Percentiles rank a stretch among this genome's conserved stretches.
phyloP scores from a whole-genome alignment of 2,113 vertebrate species.

The Platycercus adscitus region DNA sequence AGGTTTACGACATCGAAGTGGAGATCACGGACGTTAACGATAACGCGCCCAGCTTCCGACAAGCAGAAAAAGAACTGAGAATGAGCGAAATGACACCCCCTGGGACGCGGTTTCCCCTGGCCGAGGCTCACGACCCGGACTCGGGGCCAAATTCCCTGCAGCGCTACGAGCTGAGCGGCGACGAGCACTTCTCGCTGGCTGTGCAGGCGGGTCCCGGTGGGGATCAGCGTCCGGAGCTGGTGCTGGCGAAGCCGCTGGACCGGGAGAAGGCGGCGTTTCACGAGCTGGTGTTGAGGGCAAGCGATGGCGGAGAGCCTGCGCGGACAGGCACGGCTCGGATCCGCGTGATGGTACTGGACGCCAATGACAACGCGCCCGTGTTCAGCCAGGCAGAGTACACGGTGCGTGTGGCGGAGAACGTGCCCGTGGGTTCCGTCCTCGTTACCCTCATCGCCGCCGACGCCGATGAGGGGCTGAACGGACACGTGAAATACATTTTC shows the following conservation, averaged over 20 bases:
- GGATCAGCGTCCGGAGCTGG: conserved; percentile 77
- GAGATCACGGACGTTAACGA: not conserved
- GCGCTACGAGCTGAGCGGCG: not conserved
- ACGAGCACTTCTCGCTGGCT: not conserved
- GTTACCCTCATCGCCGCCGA: rapidly evolving
- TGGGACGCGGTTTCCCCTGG: not conserved
- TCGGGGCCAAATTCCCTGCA: rapidly evolving
- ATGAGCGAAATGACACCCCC: not conserved
- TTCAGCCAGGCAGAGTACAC: not conserved
- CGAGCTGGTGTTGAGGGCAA: conserved; percentile 76
- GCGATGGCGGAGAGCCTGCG: not conserved
- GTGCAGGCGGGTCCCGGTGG: conserved; percentile 54
- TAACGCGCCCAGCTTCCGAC: rapidly evolving
- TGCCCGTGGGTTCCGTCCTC: rapidly evolving
- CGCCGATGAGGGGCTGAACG: not conserved
- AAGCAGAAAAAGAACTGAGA: rapidly evolving
- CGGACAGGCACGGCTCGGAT: not conserved
- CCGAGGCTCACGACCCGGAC: not conserved
- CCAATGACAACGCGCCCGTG: not conserved
- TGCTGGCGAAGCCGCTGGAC: conserved; percentile 63
- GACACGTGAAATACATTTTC: rapidly evolving
- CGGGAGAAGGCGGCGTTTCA: conserved; percentile 71
- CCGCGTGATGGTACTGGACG: conserved; percentile 7
- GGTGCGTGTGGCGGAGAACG: not conserved
- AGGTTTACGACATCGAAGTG: conserved; percentile 61